A percentile compares a stretch with the other conserved stretches of the same genome.
Conservation (phyloP, 2,888 invertebrate genomes). For the Syrista parreyssii region DNA sequence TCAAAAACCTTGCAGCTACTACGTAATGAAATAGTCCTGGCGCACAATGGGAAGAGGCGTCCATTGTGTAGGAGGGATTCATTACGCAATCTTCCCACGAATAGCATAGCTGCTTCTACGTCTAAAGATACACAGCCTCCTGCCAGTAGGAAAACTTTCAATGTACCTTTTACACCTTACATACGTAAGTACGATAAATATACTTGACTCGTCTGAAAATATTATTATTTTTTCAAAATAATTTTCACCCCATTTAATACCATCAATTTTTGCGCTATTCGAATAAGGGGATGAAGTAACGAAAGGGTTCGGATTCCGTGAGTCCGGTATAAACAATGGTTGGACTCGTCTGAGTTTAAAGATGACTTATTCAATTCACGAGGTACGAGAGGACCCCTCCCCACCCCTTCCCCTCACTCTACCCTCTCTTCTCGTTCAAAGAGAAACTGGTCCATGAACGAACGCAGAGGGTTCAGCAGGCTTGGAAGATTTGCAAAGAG, state of each 20-base stretch:
- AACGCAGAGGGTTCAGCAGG: not conserved
- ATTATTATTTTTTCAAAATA: not conserved
- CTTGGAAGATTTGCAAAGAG: conserved; percentile 15
- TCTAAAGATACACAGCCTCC: not conserved
- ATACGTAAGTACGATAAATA: too few species aligned
- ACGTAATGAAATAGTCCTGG: conserved; percentile 45
- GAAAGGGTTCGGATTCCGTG: not conserved
- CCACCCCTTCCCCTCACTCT: not conserved
- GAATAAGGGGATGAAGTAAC: not conserved
- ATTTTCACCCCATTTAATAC: not conserved
- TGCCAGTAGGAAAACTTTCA: not conserved
- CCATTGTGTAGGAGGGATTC: conserved; percentile 42
- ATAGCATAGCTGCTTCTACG: conserved; percentile 18
- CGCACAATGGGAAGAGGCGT: conserved; percentile 26
- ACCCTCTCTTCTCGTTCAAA: not conserved
- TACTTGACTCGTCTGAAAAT: not conserved
- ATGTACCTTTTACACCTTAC: not conserved
- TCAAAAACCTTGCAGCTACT: conserved; percentile 32
- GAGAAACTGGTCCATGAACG: not conserved
- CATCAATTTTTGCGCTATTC: not conserved
- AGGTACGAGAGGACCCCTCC: not conserved
- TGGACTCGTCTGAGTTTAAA: not conserved
- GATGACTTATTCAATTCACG: conserved; percentile 12
- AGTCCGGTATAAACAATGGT: not conserved
- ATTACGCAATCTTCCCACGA: conserved; percentile 40